Evolutionary conservation across 2,797 vertebrate species (phyloP).

Genomic region (Melanotaenia parkinsoni): DNA sequence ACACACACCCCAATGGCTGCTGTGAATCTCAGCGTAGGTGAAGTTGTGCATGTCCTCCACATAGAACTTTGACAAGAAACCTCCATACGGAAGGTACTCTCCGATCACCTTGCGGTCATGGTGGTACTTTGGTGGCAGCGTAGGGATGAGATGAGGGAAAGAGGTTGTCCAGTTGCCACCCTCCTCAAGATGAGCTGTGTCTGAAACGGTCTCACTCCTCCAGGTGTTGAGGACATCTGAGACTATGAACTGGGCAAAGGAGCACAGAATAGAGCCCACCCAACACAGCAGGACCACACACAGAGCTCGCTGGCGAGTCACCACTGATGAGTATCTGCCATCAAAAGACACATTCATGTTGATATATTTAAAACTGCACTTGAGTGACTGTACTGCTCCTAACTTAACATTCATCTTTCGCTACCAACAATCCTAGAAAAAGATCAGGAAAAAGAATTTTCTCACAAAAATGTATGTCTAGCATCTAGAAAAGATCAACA

Average conservation of each 20-base stretch:
- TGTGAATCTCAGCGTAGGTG: slow-evolving; percentile 77
- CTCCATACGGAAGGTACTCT: slow-evolving; percentile 77
- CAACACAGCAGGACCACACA: slow-evolving; percentile 80
- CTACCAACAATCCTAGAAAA: not conserved
- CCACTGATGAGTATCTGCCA: slow-evolving; percentile 76
- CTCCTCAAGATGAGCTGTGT: slow-evolving; percentile 58
- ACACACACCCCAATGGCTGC: slow-evolving; percentile 81
- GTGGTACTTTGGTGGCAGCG: slow-evolving; percentile 46
- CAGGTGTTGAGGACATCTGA: slow-evolving; percentile 70
- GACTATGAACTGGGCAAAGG: slow-evolving; percentile 85
- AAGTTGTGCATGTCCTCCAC: slow-evolving; percentile 72
- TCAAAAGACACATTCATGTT: slow-evolving; percentile 36
- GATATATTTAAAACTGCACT: not conserved
- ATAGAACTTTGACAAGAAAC: slow-evolving; percentile 85
- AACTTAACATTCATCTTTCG: not conserved
- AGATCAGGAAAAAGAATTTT: not conserved
- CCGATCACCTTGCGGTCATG: slow-evolving; percentile 69
- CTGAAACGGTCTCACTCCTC: not conserved
- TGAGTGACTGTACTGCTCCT: not conserved
- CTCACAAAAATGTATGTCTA: not conserved
- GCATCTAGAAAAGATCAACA: not conserved
- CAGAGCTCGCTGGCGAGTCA: slow-evolving; percentile 76
- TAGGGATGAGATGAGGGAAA: slow-evolving; percentile 27
- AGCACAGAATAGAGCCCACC: slow-evolving; percentile 80
- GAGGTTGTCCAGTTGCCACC: slow-evolving; percentile 71